Evolutionary conservation across 1,140 invertebrate species (phyloP).

Genomic region (Drosophila ohnishii): DNA sequence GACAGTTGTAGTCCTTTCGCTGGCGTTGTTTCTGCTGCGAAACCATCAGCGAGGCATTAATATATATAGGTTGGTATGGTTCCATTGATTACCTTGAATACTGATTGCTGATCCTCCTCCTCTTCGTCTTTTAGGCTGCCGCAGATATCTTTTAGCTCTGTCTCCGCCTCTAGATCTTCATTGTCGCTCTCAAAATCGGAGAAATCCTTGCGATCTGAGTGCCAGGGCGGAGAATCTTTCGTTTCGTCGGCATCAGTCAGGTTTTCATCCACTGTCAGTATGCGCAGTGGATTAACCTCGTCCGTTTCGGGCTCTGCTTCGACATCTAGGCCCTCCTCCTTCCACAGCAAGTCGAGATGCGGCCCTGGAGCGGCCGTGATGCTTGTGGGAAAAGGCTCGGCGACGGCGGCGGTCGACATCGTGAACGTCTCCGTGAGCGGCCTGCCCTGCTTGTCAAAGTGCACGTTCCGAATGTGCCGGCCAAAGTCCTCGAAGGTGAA

Average conservation of each 20-base stretch:
- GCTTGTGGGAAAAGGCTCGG: neutral
- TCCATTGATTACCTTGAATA: constrained; percentile 52
- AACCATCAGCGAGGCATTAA: too few relatives aligned
- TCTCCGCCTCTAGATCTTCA: neutral
- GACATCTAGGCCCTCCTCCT: constrained; percentile 17
- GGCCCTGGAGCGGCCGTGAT: neutral
- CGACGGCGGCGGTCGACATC: neutral
- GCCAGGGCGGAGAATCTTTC: constrained; percentile 6
- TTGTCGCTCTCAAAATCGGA: constrained; percentile 1
- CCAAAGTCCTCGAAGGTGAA: constrained; percentile 67
- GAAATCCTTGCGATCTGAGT: neutral
- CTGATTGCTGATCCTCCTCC: constrained; percentile 29
- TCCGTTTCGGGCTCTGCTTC: constrained; percentile 20
- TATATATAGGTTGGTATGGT: neutral
- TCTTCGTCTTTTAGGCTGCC: neutral
- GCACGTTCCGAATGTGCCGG: constrained; percentile 65
- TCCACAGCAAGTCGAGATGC: neutral
- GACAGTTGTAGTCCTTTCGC: constrained; percentile 57
- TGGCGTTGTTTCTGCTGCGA: constrained; percentile 32
- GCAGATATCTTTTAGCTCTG: too few relatives aligned
- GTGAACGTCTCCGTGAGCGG: constrained; percentile 27
- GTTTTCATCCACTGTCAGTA: constrained; percentile 6
- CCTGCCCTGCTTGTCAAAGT: constrained; percentile 52
- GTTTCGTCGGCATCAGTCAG: constrained; percentile 25
- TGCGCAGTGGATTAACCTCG: constrained; percentile 21